Evolutionary conservation across 2,888 invertebrate genomes (phyloP).

Genomic region (Taphrorychus bicolor): DNA sequence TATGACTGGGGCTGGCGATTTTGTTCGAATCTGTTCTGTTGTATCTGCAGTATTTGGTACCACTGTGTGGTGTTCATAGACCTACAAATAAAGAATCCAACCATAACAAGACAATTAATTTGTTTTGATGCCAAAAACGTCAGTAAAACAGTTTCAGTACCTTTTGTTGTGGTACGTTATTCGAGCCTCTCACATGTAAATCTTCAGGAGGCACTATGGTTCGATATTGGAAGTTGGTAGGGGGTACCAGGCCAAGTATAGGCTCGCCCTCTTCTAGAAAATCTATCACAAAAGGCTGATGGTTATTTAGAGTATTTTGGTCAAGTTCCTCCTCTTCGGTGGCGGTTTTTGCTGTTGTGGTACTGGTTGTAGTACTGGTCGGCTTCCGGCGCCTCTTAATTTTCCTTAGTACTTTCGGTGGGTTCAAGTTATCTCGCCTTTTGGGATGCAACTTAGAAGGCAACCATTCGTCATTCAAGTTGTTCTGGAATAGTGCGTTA

Average conservation of each 20-base stretch:
- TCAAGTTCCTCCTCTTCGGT: conserved; percentile 14
- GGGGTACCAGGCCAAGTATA: conserved; percentile 51
- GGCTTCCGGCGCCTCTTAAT: conserved; percentile 16
- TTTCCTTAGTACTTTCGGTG: conserved; percentile 1
- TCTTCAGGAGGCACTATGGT: conserved; percentile 42
- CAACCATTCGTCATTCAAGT: neutral
- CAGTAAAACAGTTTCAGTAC: too few species aligned
- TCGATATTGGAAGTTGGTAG: conserved; percentile 46
- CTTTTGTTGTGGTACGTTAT: conserved; percentile 1
- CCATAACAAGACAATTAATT: neutral
- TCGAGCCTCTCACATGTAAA: neutral
- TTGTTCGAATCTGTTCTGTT: neutral
- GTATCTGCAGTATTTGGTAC: neutral
- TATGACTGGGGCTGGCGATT: conserved; percentile 25
- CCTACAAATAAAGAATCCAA: neutral
- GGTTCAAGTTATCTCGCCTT: neutral
- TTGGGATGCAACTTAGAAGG: neutral
- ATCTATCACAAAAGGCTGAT: conserved; percentile 40
- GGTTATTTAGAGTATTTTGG: conserved; percentile 20
- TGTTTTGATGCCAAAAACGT: too few species aligned
- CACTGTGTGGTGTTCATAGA: neutral
- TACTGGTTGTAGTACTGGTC: conserved; percentile 26
- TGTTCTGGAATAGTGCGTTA: neutral
- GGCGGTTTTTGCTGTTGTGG: conserved; percentile 34
- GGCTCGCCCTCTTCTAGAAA: conserved; percentile 38